phyloP scores from a whole-genome alignment of 2,113 vertebrate species.

The Todiramphus saurophagus region DNA sequence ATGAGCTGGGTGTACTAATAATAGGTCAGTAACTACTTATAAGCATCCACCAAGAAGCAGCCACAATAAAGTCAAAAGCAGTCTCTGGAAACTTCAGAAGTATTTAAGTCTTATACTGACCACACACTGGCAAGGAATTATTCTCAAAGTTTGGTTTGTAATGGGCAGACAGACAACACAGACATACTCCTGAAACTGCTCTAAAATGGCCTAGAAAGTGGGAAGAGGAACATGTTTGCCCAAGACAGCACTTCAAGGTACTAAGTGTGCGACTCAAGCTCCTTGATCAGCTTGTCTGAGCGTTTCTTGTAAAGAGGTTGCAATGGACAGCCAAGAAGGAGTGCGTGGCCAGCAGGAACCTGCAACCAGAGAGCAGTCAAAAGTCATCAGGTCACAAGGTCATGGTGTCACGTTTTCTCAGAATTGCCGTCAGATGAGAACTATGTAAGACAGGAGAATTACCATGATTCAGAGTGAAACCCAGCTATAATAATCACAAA shows the following conservation, averaged over 20 bases:
- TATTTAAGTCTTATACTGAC: neutral
- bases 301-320: neutral
- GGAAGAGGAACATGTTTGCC: neutral
- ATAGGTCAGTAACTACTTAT: neutral
- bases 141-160: neutral
- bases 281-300: neutral
- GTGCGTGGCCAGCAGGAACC: neutral
- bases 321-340: neutral
- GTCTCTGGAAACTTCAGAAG: neutral
- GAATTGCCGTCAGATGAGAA: neutral
- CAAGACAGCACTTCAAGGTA: neutral
- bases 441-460: neutral
- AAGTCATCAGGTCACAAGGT: constrained; percentile 18
- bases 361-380: neutral
- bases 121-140: neutral
- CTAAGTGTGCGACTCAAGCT: neutral
- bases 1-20: neutral
- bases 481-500: neutral
- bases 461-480: constrained; percentile 23
- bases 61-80: neutral
- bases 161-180: neutral
- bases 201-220: neutral
- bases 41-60: neutral
- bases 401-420: neutral
- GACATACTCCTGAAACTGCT: neutral